phyloP scores from a whole-genome alignment of 2,113 vertebrate species.

The Asarcornis scutulata region DNA sequence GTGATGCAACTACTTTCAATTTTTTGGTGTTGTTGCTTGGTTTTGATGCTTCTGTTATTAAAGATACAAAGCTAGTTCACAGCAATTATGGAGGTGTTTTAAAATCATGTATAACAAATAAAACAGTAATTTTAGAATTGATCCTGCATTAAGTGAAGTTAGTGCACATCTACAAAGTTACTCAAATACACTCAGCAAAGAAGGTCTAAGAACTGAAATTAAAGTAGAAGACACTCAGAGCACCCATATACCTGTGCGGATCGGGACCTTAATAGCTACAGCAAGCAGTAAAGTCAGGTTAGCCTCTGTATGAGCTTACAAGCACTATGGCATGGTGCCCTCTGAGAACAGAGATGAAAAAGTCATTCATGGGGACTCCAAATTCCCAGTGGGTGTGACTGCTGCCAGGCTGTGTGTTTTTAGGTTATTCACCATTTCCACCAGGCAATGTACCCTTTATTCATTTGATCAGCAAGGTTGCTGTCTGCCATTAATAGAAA shows the following conservation, averaged over 20 bases:
- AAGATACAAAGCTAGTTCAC: not conserved
- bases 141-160: not conserved
- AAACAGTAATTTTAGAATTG: not conserved
- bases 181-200: not conserved
- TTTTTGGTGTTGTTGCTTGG: not conserved
- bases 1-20: not conserved
- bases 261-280: not conserved
- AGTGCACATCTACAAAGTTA: not conserved
- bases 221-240: not conserved
- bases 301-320: not conserved
- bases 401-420: not conserved
- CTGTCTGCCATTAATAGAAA: constrained; percentile 43
- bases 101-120: not conserved
- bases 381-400: not conserved
- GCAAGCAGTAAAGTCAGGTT: not conserved
- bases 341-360: not conserved
- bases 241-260: not conserved
- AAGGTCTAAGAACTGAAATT: not conserved
- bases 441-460: not conserved
- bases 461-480: constrained; percentile 4
- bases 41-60: not conserved
- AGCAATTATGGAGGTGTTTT: not conserved
- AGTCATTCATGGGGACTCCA: not conserved
- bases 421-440: constrained; percentile 31
- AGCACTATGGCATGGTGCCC: not conserved